These are phyloP conservation scores for Coracias cyanogaster DNA, from an alignment of 2,797 vertebrate species.

Conservation along the genomic window DNA sequence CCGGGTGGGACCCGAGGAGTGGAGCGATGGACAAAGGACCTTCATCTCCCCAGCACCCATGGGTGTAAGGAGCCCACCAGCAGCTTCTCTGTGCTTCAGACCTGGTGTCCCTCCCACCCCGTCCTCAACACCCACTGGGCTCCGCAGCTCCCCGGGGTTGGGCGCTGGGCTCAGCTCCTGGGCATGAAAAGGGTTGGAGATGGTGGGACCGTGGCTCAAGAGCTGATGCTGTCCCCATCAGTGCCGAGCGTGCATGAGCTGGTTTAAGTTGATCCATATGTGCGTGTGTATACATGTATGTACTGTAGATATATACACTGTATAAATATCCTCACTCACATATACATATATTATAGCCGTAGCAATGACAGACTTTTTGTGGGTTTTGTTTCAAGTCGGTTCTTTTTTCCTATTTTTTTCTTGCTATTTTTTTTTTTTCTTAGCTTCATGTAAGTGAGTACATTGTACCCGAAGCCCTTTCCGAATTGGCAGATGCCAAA, in stretches of 20 bases:
- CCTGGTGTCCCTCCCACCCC: rapidly evolving
- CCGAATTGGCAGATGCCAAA: conserved; percentile 48
- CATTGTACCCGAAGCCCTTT: conserved; percentile 28
- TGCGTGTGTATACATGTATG: conserved; percentile 21
- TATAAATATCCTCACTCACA: conserved; percentile 44
- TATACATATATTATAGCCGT: conserved; percentile 2
- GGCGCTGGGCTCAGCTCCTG: not conserved
- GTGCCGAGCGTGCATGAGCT: not conserved
- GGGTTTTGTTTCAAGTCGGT: not conserved
- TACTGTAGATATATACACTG: conserved; percentile 50
- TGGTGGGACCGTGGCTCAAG: not conserved
- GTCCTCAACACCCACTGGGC: not conserved
- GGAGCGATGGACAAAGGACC: not conserved
- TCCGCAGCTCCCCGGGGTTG: not conserved
- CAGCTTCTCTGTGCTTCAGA: not conserved
- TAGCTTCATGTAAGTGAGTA: conserved; percentile 56
- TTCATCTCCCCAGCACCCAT: not conserved
- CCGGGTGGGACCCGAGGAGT: not conserved
- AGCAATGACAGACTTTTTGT: conserved; percentile 24
- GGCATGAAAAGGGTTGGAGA: rapidly evolving
- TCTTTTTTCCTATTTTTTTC: not conserved
- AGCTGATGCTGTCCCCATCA: conserved; percentile 28
- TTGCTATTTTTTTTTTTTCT: not conserved
- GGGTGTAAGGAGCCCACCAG: not conserved
- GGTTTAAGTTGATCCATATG: not conserved